Base-by-base conservation (phyloP, 1,140 invertebrate species). In the Leptonema lineaticorne region DNA sequence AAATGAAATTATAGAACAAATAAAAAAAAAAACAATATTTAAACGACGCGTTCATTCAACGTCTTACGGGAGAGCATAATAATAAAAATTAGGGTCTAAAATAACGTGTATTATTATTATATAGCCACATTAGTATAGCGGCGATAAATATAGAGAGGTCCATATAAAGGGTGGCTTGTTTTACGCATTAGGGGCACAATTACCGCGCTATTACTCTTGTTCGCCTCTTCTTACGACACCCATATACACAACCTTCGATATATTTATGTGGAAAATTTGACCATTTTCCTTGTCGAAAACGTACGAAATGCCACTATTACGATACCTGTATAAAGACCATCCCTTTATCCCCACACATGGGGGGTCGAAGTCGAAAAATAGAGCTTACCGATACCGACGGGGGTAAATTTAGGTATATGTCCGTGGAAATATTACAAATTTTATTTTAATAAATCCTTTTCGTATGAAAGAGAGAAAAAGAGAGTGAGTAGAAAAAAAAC, bases 181-280 rank as follows among this genome's bases (percentile, higher is more conserved):
- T 70, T 67, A 70, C 64, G 69, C 64, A 63, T 67, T 70, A 63
- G 30, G n/a, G 58, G 64, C 69, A 57, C 69, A 70, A 70, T 70
- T 70, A 70, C 69, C 63, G 48, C 64, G 69, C 45, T 48, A 71
- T 71, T 68, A 71, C 58, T 68, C 69, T 68, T 58, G 59, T 64
- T 68, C 64, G 24, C 65, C 27, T 62, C 58, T 48, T 45, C 50
- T 53, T 53, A 53, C 50, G 50, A 53, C 50, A 53, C 24, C 50
- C 11, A 8, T 8, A 22, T 24, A 7, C 18, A 22, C 18, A 14
- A 22, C 18, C 16, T 11, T 18, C 24, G 22, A 5, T 8, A 9
- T 11, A 41, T 20, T 33, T 14, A n/a, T 14, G 22, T 20, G 50
- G n/a, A n/a, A 33, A n/a, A 18, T 2, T 28, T 57, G 3, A 57